These are phyloP conservation scores for Xestia ashworthii DNA, from an alignment of 2,888 invertebrate species.

Conservation along the genomic window DNA sequence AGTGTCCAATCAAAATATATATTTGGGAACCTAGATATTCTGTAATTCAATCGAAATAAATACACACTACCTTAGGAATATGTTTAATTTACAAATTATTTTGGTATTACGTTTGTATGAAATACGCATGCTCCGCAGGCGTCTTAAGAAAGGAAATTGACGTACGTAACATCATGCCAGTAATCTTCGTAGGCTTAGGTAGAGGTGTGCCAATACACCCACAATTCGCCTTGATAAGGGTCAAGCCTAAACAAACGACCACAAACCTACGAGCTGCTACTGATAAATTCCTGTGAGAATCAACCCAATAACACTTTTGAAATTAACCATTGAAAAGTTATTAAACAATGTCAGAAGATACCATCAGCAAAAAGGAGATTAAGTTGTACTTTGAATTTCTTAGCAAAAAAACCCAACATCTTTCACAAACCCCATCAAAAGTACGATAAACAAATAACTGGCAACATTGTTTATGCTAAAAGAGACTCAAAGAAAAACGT, in stretches of 20 bases:
- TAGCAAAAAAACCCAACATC: constrained; percentile 9
- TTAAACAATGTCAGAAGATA: neutral
- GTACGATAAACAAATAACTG: constrained; percentile 57
- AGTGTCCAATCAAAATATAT: too few relatives aligned
- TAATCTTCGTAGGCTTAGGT: neutral
- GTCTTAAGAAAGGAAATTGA: neutral
- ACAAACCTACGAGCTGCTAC: neutral
- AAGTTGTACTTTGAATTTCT: neutral
- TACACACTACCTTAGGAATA: too few relatives aligned
- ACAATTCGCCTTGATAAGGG: neutral
- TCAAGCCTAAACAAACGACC: neutral
- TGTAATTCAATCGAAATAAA: too few relatives aligned
- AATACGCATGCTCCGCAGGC: too few relatives aligned
- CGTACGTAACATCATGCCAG: neutral
- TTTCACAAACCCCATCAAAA: constrained; percentile 33
- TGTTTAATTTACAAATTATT: too few relatives aligned
- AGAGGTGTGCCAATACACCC: neutral
- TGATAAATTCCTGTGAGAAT: neutral
- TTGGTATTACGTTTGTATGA: too few relatives aligned
- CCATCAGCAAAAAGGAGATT: neutral
- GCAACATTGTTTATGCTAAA: constrained; percentile 61
- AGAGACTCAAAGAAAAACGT: constrained; percentile 59
- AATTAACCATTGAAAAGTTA: neutral
- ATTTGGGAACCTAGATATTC: too few relatives aligned
- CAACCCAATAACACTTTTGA: neutral